Conservation (phyloP, 2,888 invertebrate species). For the Bhutanitis thaidina region DNA sequence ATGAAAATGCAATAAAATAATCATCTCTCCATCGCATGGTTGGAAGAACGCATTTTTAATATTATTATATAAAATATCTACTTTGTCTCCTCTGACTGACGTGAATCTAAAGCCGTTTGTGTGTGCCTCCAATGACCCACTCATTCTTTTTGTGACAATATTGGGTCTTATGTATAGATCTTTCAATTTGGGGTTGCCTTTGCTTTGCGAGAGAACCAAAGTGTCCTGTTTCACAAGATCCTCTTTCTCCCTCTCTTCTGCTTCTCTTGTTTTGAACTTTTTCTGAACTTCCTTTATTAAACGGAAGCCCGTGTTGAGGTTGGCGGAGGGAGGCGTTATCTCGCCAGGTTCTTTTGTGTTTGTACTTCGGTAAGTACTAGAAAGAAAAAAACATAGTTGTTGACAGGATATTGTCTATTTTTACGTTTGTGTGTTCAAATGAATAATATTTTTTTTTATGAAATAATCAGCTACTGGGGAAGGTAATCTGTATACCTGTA, state of each 20-base stretch:
- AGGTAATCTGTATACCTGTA: no score
- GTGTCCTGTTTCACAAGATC: conserved; percentile 99
- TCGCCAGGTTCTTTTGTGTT: conserved; percentile 99
- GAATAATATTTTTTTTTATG: no score
- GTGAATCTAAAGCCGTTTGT: conserved; percentile 98
- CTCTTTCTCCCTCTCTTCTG: conserved; percentile 98
- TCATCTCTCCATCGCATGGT: conserved; percentile 99
- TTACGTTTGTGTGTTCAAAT: no score
- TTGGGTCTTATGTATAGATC: conserved; percentile 99
- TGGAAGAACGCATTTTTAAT: conserved; percentile 99
- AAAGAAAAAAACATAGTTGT: conserved; percentile 33
- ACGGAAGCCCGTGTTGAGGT: conserved; percentile 97
- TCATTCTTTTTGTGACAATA: conserved; percentile 97
- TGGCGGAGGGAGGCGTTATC: conserved; percentile 94
- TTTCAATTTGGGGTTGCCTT: conserved; percentile 98
- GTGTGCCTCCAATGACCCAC: conserved; percentile 96
- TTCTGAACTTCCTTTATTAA: conserved; percentile 99
- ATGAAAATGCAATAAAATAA: conserved; percentile 98
- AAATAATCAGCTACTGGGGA: no score
- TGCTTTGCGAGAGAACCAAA: conserved; percentile 94
- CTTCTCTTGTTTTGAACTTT: conserved; percentile 98
- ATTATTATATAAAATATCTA: conserved; percentile 99
- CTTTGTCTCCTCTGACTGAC: conserved; percentile 99
- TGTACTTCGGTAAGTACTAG: conserved; percentile 95
- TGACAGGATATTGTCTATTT: no score